A percentile compares a stretch with the other conserved stretches of the same genome.
phyloP scores from a whole-genome alignment of 2,113 vertebrate genomes.

The Trichomycterus rosablanca region DNA sequence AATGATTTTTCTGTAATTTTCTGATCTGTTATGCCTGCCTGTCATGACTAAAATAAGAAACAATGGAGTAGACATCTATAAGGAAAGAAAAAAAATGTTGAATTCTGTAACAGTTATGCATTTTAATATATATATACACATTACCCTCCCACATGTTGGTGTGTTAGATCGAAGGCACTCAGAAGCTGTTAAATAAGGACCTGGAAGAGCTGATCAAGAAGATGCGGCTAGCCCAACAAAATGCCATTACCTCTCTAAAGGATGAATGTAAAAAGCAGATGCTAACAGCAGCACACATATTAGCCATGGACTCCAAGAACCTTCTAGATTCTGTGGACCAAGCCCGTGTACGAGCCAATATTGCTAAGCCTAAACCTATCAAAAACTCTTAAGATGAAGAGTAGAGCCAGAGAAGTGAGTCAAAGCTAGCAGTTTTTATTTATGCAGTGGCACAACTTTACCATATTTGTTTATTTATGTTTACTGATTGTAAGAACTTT shows the following conservation, averaged over 20 bases:
- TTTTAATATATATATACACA: neutral
- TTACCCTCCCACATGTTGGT: neutral
- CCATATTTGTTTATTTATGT: too few relatives aligned
- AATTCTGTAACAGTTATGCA: neutral
- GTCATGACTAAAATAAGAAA: too few relatives aligned
- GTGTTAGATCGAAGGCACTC: slow-evolving; percentile 78
- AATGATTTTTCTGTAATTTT: too few relatives aligned
- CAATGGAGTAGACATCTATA: too few relatives aligned
- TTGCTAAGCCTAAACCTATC: slow-evolving; percentile 61
- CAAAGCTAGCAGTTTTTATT: too few relatives aligned
- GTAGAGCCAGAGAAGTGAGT: neutral
- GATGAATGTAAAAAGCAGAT: slow-evolving; percentile 89
- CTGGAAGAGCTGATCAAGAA: slow-evolving; percentile 85
- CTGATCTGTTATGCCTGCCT: too few relatives aligned
- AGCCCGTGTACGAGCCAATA: slow-evolving; percentile 77
- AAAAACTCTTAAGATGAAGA: slow-evolving; percentile 19
- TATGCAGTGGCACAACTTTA: too few relatives aligned
- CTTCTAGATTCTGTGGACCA: slow-evolving; percentile 92
- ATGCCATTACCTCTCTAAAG: slow-evolving; percentile 79
- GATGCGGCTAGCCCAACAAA: slow-evolving; percentile 94
- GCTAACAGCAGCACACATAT: slow-evolving; percentile 83
- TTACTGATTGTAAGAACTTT: too few relatives aligned
- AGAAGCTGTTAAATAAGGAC: slow-evolving; percentile 92
- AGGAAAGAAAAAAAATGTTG: too few relatives aligned
- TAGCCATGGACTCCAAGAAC: slow-evolving; percentile 93